Evolutionary conservation across 1,140 invertebrate species (phyloP).

Genomic region (Philotrypesis tridentata): DNA sequence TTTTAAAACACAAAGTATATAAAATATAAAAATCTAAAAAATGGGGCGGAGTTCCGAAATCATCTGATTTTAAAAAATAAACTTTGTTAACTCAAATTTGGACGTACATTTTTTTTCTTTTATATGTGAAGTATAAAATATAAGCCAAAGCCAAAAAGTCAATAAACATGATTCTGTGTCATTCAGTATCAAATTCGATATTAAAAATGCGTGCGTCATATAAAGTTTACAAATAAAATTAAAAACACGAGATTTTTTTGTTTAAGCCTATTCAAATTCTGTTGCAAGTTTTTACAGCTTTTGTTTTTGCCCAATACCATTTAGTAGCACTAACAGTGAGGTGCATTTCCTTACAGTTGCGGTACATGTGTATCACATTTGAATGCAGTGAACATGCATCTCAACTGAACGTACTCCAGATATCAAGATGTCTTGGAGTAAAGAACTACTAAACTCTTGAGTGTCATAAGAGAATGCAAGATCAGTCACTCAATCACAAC

Average conservation of each 20-base stretch:
- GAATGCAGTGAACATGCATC: too few species aligned
- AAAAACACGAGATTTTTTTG: background rate
- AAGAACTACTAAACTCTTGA: constrained; percentile 27
- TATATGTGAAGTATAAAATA: background rate
- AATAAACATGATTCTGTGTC: background rate
- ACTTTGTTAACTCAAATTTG: background rate
- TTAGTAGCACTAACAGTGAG: too few species aligned
- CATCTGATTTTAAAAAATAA: background rate
- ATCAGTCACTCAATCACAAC: background rate
- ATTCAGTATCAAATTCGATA: constrained; percentile 34
- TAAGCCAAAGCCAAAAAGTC: background rate
- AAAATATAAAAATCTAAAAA: too few species aligned
- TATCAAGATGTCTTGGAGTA: background rate
- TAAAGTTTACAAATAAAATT: constrained; percentile 35
- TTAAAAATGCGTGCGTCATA: background rate
- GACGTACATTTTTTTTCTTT: background rate
- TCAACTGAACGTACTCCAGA: background rate
- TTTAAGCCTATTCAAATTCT: background rate
- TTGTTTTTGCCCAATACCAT: too few species aligned
- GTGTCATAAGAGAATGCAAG: constrained; percentile 9
- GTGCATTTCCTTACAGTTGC: too few species aligned
- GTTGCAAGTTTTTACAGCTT: too few species aligned
- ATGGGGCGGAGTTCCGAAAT: background rate
- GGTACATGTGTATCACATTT: too few species aligned
- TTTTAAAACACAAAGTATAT: too few species aligned